Conservation (phyloP, 2,888 invertebrate genomes). For the Nesidiocoris tenuis region DNA sequence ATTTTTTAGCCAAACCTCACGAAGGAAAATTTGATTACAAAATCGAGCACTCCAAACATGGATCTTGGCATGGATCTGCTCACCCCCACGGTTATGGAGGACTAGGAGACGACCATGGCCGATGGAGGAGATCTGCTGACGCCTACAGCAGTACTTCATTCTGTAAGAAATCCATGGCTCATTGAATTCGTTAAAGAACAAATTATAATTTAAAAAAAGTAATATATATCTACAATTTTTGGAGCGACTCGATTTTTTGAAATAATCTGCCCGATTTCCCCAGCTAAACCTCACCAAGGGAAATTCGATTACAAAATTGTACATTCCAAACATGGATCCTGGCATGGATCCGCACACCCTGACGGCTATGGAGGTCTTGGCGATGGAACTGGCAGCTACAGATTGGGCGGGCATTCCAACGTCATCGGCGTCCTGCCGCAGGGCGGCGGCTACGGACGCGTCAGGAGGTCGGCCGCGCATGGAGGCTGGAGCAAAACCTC, state of each 20-base stretch:
- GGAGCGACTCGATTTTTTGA: too few relatives aligned
- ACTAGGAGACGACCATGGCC: conserved; percentile 7
- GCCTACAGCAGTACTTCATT: too few relatives aligned
- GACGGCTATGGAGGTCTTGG: conserved; percentile 48
- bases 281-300: conserved; percentile 42
- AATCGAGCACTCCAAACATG: too few relatives aligned
- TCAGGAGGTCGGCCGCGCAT: conserved; percentile 16
- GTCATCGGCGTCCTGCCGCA: conserved; percentile 44
- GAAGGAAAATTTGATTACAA: conserved; percentile 15
- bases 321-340: conserved; percentile 44
- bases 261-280: too few relatives aligned
- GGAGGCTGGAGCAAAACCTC: conserved; percentile 3
- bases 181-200: neutral
- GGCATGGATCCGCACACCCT: conserved; percentile 47
- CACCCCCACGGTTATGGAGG: conserved; percentile 27
- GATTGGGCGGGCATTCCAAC: conserved; percentile 39
- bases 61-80: conserved; percentile 19
- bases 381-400: conserved; percentile 46
- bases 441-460: conserved; percentile 23
- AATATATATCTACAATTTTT: too few relatives aligned
- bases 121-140: conserved; percentile 9
- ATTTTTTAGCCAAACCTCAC: conserved; percentile 14
- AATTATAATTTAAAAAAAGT: too few relatives aligned
- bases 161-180: neutral
- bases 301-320: conserved; percentile 44